Conservation (phyloP, 2,888 invertebrate genomes). For the Stenodema calcarata region DNA sequence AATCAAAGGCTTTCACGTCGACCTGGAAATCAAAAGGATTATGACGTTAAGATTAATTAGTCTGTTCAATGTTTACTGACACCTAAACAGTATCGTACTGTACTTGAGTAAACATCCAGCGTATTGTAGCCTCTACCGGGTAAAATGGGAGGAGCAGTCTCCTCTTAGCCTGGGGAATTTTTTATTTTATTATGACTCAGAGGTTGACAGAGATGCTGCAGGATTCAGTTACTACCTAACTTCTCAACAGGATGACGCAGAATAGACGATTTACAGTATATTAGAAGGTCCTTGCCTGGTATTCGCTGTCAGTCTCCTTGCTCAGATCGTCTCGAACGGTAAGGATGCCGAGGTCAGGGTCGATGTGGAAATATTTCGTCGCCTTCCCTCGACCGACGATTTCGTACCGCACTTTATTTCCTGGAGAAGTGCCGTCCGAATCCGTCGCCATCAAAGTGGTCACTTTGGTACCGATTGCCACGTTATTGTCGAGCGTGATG, state of each 20-base stretch:
- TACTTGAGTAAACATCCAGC: too few relatives aligned
- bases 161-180: too few relatives aligned
- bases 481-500: conserved; percentile 82
- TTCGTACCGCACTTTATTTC: conserved; percentile 79
- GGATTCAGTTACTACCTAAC: too few relatives aligned
- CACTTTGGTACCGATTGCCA: conserved; percentile 80
- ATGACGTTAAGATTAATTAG: too few relatives aligned
- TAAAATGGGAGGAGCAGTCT: too few relatives aligned
- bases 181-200: too few relatives aligned
- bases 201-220: too few relatives aligned
- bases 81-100: too few relatives aligned
- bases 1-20: conserved; percentile 84
- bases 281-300: conserved; percentile 68
- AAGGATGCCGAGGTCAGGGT: conserved; percentile 81
- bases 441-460: conserved; percentile 81
- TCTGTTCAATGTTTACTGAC: too few relatives aligned
- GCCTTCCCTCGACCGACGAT: conserved; percentile 83
- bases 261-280: not conserved
- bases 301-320: conserved; percentile 86
- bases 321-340: conserved; percentile 82
- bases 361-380: conserved; percentile 84
- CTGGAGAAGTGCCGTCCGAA: conserved; percentile 83
- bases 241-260: too few relatives aligned
- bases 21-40: conserved; percentile 67
- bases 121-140: too few relatives aligned